Evolutionary conservation across 53 echinoderm and acorn worm species (phyloP).

Genomic region (Apostichopus leukothele): DNA sequence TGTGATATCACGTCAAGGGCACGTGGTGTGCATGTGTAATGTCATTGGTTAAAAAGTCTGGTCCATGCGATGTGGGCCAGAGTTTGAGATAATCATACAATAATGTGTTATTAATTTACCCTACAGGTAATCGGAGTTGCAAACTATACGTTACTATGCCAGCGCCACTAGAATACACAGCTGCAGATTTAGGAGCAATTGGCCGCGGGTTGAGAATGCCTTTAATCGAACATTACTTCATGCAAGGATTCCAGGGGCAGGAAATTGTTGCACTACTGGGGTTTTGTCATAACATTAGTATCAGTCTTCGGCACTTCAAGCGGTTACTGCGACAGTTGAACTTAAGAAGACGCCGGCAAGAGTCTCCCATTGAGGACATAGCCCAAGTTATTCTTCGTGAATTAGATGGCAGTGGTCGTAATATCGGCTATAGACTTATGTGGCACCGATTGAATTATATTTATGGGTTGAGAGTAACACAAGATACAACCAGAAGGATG

Average conservation of each 20-base stretch:
- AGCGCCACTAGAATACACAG: constrained; percentile 47
- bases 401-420: not conserved
- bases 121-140: not conserved
- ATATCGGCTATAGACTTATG: constrained; percentile 48
- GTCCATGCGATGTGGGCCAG: too few relatives aligned
- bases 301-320: constrained; percentile 43
- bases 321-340: not conserved
- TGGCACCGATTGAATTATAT: constrained; percentile 46
- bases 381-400: not conserved
- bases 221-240: constrained; percentile 43
- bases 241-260: constrained; percentile 12
- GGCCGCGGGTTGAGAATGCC: constrained; percentile 5
- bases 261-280: constrained; percentile 44
- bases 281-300: constrained; percentile 27
- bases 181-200: constrained; percentile 30
- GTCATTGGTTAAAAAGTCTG: too few relatives aligned
- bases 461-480: constrained; percentile 45
- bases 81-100: too few relatives aligned
- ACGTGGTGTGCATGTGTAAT: too few relatives aligned
- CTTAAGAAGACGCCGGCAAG: not conserved
- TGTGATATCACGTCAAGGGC: too few relatives aligned
- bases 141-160: not conserved
- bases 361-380: constrained; percentile 1
- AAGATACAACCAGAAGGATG: constrained; percentile 29
- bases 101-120: not conserved